Base-by-base conservation (phyloP, 37 sponge, comb jelly and placozoan genomes). In the Diacarnus erythraeanus region DNA sequence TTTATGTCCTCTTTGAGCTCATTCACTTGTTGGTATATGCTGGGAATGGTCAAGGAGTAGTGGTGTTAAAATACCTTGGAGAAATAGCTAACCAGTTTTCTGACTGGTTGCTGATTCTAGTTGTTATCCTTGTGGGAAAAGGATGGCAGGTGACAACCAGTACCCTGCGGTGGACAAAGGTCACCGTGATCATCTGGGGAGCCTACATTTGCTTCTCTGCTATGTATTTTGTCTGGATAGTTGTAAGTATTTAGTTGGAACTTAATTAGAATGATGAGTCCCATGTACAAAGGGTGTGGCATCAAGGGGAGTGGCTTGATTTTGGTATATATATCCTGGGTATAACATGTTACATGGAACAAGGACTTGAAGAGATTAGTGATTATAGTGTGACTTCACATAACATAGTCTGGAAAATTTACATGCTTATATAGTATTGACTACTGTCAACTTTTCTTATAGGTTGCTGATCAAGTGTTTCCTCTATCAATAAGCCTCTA, bases 71-170 rank as follows among this genome's bases (percentile, higher is more conserved):
- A 2, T 76, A 80, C 58, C 22, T 91, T 1, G 89, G 84, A 23
- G 79, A 72, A 30, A 63, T 74, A 12, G 57, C 64, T 33, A 77
- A 77, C 41, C 36, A 83, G 34, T 40, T 82, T 34, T 68, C 79
- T 18, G 87, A 91, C 44, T 91, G 88, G 78, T 34, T 91, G 23
- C 60, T 91, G 58, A 84, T 91, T 25, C 68, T 91, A 0, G 79
- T 91, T 17, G 57, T 91, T 21, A 47, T 91, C 10, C 80, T 91
- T 25, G 79, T 91, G 42, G 84, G 85, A 20, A 83, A 83, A 44
- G 92, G 92, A 1, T 91, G 88, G 85, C 77, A 74, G 43, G 74
- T 91, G 15, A 91, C 92, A 20, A 83, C 61, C 15, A 41, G 64
- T 20, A 35, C 72, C 27, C 26, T 91, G 39, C 65, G 71, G 36